Percentiles rank a stretch among this genome's conserved stretches.
phyloP scores from a whole-genome alignment of 2,797 vertebrate species.

The Threskiornis aethiopicus region DNA sequence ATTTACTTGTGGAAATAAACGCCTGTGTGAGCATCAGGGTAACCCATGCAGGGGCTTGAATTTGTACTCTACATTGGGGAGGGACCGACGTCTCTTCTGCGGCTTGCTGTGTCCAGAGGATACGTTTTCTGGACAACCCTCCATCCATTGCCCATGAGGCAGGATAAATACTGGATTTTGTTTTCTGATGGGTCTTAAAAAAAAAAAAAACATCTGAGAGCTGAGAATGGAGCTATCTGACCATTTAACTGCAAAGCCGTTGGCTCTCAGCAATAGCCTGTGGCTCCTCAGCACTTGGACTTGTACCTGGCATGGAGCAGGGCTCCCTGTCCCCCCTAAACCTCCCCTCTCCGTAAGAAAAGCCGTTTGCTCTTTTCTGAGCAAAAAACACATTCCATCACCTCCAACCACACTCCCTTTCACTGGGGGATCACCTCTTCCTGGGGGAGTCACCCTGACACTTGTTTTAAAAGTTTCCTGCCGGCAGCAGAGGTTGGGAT shows the following conservation, averaged over 20 bases:
- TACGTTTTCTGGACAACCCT: neutral
- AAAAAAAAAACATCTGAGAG: neutral
- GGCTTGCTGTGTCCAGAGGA: neutral
- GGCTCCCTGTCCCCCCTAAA: neutral
- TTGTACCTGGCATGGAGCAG: neutral
- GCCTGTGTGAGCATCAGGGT: rapidly evolving
- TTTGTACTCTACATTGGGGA: neutral
- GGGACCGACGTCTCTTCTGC: neutral
- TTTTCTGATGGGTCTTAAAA: neutral
- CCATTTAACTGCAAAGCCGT: neutral
- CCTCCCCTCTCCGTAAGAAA: neutral
- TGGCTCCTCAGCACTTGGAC: neutral
- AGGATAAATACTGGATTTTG: neutral
- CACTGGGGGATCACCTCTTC: neutral
- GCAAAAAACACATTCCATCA: neutral
- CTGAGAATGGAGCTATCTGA: neutral
- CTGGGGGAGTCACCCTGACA: neutral
- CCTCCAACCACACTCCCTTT: neutral
- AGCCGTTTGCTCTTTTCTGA: neutral
- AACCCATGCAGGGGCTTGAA: neutral
- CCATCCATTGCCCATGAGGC: rapidly evolving
- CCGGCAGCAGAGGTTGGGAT: neutral
- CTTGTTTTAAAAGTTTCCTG: slow-evolving; percentile 28
- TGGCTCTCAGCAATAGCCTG: neutral
- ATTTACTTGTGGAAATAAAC: neutral